These are phyloP conservation scores for Tachystola acroxantha DNA, from an alignment of 2,888 invertebrate species.

Conservation along the genomic window DNA sequence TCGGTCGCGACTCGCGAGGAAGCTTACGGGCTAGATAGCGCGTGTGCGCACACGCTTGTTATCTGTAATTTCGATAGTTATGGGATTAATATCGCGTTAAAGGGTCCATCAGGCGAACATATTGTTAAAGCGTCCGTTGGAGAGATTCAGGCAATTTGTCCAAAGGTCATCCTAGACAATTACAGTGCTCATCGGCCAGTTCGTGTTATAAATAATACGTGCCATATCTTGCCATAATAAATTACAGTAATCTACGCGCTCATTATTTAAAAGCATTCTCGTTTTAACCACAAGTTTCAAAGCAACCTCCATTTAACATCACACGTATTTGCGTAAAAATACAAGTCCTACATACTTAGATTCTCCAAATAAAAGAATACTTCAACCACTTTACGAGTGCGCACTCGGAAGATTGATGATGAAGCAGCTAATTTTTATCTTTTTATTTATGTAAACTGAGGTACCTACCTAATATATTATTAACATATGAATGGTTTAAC, in stretches of 20 bases:
- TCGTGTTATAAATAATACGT: conserved; percentile 23
- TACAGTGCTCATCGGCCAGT: conserved; percentile 20
- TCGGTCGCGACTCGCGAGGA: conserved; percentile 40
- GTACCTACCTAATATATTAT: too few relatives aligned
- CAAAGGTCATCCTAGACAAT: conserved; percentile 32
- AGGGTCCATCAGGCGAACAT: conserved; percentile 26
- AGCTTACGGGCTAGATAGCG: conserved; percentile 35
- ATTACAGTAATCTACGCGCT: conserved; percentile 20
- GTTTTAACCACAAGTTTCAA: neutral
- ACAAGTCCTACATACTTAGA: too few relatives aligned
- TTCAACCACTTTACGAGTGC: conserved; percentile 6
- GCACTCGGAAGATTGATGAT: conserved; percentile 8
- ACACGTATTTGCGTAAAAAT: neutral
- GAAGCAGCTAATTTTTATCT: neutral
- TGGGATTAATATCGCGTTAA: conserved; percentile 38
- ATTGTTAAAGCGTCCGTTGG: conserved; percentile 26
- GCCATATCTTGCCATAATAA: conserved; percentile 22
- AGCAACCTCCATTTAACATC: neutral
- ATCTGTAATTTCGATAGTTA: conserved; percentile 34
- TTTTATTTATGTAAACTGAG: neutral
- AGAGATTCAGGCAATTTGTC: conserved; percentile 34
- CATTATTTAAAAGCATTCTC: conserved; percentile 17
- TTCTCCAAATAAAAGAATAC: conserved; percentile 4
- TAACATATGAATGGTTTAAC: too few relatives aligned
- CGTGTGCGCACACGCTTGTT: conserved; percentile 36